Conservation (phyloP, 2,113 vertebrate genomes). For the Bucco capensis region DNA sequence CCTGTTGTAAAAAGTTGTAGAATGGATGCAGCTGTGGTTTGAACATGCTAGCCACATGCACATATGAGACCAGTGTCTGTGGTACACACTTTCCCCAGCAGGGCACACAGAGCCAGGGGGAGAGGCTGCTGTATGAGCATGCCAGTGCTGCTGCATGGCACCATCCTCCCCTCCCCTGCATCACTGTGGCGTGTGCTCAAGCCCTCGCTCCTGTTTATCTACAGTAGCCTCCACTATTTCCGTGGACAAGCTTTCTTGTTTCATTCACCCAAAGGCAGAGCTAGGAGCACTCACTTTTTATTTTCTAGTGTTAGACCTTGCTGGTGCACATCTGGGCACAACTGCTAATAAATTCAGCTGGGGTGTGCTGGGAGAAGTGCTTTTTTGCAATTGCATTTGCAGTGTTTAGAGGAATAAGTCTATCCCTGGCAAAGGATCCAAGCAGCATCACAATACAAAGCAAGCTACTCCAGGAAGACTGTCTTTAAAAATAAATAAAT, state of each 20-base stretch:
- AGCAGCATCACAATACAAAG: background rate
- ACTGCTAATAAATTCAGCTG: background rate
- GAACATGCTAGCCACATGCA: accelerated
- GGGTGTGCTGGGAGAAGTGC: background rate
- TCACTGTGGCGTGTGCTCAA: accelerated
- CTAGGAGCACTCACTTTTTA: background rate
- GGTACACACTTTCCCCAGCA: accelerated
- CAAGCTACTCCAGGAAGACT: background rate
- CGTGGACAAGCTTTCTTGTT: background rate
- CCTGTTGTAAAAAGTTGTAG: background rate
- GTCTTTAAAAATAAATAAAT: background rate
- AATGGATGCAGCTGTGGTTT: background rate
- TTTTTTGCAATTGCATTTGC: background rate
- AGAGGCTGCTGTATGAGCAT: accelerated
- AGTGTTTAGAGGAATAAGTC: background rate
- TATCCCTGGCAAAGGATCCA: background rate
- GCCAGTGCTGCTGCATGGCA: accelerated
- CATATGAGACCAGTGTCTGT: accelerated
- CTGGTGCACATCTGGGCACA: background rate
- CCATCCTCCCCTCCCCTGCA: accelerated
- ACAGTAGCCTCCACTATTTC: background rate
- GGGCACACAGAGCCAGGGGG: background rate
- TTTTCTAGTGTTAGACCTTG: background rate
- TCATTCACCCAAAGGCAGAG: background rate
- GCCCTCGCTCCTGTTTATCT: accelerated